phyloP scores from a whole-genome alignment of 2,113 vertebrate genomes.

The Rhegmatorhina hoffmannsi region DNA sequence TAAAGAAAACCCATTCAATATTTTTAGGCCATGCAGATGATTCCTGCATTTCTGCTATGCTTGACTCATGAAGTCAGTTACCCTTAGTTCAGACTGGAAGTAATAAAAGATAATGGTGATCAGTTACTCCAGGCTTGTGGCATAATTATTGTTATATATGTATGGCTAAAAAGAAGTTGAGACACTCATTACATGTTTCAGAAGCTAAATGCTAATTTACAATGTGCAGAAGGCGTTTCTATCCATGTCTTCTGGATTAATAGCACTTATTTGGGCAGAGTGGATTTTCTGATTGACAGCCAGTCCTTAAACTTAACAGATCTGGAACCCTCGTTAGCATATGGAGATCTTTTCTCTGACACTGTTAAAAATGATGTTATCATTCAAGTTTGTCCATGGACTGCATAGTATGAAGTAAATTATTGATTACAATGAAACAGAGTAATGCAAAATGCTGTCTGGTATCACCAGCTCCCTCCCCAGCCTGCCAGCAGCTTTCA shows the following conservation, averaged over 20 bases:
- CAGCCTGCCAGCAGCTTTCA: background rate
- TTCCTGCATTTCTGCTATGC: background rate
- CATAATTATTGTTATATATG: background rate
- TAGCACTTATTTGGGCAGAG: background rate
- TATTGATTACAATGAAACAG: background rate
- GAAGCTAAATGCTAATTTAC: background rate
- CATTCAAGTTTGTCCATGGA: background rate
- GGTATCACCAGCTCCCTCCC: background rate
- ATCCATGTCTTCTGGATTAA: background rate
- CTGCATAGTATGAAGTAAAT: background rate
- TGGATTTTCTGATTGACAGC: background rate
- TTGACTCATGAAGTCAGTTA: background rate
- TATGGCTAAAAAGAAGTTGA: background rate
- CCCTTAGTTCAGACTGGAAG: background rate
- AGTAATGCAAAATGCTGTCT: background rate
- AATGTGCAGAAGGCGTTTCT: background rate
- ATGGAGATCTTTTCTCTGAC: background rate
- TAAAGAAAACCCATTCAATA: background rate
- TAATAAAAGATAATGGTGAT: background rate
- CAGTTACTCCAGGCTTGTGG: background rate
- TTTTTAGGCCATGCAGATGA: background rate
- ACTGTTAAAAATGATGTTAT: fast-evolving
- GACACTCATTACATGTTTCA: fast-evolving
- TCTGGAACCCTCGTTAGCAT: background rate
- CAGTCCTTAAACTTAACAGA: background rate